Conservation (phyloP, 2,888 invertebrate species). For the Nudaria mundana region DNA sequence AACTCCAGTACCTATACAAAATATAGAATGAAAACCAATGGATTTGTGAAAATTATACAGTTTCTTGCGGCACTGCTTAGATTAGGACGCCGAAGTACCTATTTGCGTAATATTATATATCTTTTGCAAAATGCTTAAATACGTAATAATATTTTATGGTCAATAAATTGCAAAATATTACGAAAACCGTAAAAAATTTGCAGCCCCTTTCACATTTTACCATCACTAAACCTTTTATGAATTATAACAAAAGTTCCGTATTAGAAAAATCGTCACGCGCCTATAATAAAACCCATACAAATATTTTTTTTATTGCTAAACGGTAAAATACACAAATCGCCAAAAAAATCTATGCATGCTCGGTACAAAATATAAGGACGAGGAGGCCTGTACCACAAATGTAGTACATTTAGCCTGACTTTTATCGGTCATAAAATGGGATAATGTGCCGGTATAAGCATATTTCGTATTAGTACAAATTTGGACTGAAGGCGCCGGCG, state of each 20-base stretch:
- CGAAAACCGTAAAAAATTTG: constrained; percentile 29
- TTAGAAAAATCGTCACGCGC: constrained; percentile 66
- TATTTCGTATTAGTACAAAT: constrained; percentile 78
- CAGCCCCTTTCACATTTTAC: constrained; percentile 26
- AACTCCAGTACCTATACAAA: too few relatives aligned
- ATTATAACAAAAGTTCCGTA: constrained; percentile 64
- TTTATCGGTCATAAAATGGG: constrained; percentile 79
- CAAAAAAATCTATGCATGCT: constrained; percentile 71
- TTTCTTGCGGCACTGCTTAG: too few relatives aligned
- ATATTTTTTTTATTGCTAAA: constrained; percentile 61
- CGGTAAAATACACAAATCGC: constrained; percentile 68
- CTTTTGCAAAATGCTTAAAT: too few relatives aligned
- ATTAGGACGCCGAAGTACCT: too few relatives aligned
- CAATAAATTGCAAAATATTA: constrained; percentile 26
- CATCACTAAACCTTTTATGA: constrained; percentile 55
- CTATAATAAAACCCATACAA: constrained; percentile 66
- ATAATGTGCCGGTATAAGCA: constrained; percentile 77
- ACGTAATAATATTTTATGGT: constrained; percentile 28
- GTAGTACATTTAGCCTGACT: constrained; percentile 74
- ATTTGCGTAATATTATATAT: constrained; percentile 1
- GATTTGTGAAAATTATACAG: too few relatives aligned
- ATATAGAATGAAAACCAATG: too few relatives aligned
- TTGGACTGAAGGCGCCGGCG: constrained; percentile 70
- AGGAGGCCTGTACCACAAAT: constrained; percentile 71
- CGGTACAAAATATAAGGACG: constrained; percentile 66